Conservation (phyloP, 2,888 invertebrate genomes). For the Lomographa bimaculata region DNA sequence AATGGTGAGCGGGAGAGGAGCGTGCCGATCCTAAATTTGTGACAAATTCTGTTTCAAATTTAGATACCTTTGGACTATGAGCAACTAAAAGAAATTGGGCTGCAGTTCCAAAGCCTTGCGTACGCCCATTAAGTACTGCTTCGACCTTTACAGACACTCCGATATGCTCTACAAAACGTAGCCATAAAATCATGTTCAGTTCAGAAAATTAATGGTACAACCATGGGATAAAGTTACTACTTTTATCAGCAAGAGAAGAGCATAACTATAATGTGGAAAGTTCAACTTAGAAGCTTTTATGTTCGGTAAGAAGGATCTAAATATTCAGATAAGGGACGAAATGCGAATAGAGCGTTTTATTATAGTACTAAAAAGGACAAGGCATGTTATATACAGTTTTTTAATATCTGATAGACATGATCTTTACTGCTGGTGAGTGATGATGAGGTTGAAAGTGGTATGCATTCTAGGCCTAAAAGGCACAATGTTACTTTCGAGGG, state of each 20-base stretch:
- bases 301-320: conserved; percentile 8
- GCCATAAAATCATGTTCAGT: conserved; percentile 52
- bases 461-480: no score
- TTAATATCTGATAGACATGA: no score
- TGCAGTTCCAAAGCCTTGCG: not conserved
- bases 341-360: conserved; percentile 7
- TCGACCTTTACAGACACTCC: conserved; percentile 72
- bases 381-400: no score
- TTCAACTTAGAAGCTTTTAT: conserved; percentile 6
- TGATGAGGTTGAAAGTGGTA: no score
- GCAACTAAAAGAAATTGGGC: no score
- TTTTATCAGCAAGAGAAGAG: conserved; percentile 13
- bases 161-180: conserved; percentile 69
- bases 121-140: conserved; percentile 29
- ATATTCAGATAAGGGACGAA: conserved; percentile 14
- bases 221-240: conserved; percentile 28
- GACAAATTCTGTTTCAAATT: no score
- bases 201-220: conserved; percentile 46
- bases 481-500: no score
- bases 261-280: conserved; percentile 14
- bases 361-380: no score
- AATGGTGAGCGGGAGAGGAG: no score
- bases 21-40: no score
- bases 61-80: no score
- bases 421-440: no score